phyloP scores from a whole-genome alignment of 2,888 invertebrate species.

The Orthonevra nobilis region DNA sequence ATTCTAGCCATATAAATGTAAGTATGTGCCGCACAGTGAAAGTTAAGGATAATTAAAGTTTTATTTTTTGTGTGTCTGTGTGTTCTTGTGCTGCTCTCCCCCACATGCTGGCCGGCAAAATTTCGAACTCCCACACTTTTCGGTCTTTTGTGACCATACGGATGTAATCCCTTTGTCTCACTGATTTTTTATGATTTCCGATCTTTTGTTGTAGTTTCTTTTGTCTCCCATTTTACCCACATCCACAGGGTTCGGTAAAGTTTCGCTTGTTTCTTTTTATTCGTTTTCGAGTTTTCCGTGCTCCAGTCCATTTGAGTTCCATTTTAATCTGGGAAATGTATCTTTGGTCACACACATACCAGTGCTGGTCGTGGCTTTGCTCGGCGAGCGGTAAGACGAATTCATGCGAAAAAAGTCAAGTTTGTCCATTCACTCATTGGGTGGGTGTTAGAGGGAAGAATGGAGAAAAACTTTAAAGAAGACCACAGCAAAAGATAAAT shows the following conservation, averaged over 20 bases:
- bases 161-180: slow-evolving; percentile 71
- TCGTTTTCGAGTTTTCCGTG: slow-evolving; percentile 14
- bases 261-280: slow-evolving; percentile 24
- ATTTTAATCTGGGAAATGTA: slow-evolving; percentile 69
- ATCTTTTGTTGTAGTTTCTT: slow-evolving; percentile 70
- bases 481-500: slow-evolving; percentile 58
- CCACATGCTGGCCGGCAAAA: slow-evolving; percentile 4
- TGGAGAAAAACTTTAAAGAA: slow-evolving; percentile 19
- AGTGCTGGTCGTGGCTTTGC: background rate
- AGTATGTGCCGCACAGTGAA: slow-evolving; percentile 26
- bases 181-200: slow-evolving; percentile 72
- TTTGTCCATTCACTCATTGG: no score
- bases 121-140: slow-evolving; percentile 1
- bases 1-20: slow-evolving; percentile 25
- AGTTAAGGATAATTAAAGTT: slow-evolving; percentile 70
- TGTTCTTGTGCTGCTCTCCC: background rate
- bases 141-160: slow-evolving; percentile 54
- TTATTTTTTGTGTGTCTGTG: no score
- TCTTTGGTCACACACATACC: slow-evolving; percentile 66
- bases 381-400: slow-evolving; percentile 1
- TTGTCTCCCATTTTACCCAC: slow-evolving; percentile 56
- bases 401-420: slow-evolving; percentile 50
- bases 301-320: no score
- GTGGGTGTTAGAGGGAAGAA: background rate
- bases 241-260: slow-evolving; percentile 39